phyloP scores from a whole-genome alignment of 2,113 vertebrate genomes.

The Spilogale gracilis region DNA sequence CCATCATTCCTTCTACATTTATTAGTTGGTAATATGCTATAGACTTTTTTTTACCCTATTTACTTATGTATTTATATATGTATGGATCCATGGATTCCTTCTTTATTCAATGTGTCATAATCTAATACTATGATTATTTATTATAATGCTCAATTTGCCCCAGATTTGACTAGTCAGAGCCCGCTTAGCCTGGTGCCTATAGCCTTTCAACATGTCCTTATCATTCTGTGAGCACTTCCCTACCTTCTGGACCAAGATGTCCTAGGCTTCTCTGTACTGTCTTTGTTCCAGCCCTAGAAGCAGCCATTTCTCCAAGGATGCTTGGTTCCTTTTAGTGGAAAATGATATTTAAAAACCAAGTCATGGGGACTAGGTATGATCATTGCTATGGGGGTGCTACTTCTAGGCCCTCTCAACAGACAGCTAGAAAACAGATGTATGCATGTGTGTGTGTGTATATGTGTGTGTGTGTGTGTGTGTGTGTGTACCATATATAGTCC shows the following conservation, averaged over 20 bases:
- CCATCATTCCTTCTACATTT: background rate
- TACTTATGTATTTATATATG: background rate
- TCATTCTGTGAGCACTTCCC: conserved; percentile 26
- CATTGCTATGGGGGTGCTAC: background rate
- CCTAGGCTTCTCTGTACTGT: background rate
- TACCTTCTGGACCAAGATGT: background rate
- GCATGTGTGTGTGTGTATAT: too few relatives aligned
- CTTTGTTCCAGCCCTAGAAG: background rate
- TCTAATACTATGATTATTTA: background rate
- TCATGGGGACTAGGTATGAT: background rate
- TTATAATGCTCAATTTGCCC: background rate
- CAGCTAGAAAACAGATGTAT: background rate
- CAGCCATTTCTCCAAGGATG: background rate
- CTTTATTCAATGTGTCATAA: conserved; percentile 7
- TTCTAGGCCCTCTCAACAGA: background rate
- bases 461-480: background rate
- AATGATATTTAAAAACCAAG: conserved; percentile 32
- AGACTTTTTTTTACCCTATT: background rate
- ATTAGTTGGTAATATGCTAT: background rate
- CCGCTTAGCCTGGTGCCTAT: background rate
- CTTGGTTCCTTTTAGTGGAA: conserved; percentile 20
- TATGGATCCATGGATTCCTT: background rate
- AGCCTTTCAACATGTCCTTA: background rate
- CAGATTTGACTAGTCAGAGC: background rate
- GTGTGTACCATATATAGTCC: too few relatives aligned